phyloP scores from a whole-genome alignment of 2,113 vertebrate genomes.

The Cottus gobio region DNA sequence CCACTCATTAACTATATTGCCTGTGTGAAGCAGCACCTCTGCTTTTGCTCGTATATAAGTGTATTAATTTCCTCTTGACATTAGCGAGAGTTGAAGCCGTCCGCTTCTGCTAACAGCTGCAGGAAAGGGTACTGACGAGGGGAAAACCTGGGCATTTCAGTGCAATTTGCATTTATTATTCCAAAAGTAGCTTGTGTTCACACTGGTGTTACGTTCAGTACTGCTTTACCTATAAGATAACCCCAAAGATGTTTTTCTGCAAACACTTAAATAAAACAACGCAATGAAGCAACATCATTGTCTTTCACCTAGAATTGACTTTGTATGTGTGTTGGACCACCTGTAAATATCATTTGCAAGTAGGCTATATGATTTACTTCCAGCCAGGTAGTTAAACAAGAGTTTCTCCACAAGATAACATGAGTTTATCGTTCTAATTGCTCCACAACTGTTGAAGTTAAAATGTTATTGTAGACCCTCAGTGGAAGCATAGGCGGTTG shows the following conservation, averaged over 20 bases:
- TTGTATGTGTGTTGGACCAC: neutral
- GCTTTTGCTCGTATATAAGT: constrained; percentile 5
- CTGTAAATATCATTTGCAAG: constrained; percentile 16
- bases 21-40: neutral
- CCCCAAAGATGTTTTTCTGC: neutral
- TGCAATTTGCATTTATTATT: neutral
- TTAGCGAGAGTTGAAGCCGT: neutral
- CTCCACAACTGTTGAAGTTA: constrained; percentile 15
- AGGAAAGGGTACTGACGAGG: neutral
- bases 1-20: constrained; percentile 21
- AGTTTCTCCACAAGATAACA: constrained; percentile 33
- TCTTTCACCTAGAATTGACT: neutral
- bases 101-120: neutral
- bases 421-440: constrained; percentile 41
- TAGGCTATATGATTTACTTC: neutral
- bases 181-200: neutral
- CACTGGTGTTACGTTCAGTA: neutral
- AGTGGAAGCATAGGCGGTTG: constrained; percentile 29
- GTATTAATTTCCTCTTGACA: neutral
- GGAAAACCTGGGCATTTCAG: neutral
- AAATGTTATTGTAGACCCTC: constrained; percentile 47
- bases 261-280: neutral
- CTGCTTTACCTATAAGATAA: neutral
- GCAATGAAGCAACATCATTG: neutral
- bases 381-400: constrained; percentile 9